Conservation (phyloP, 2,113 vertebrate species). For the Danio rerio region GRCz12tu NC_133189.1:8449001-8449500, state of each 20-base stretch:
- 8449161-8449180: no score
- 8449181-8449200: not conserved
- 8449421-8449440: conserved; percentile 29
- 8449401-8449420: conserved; percentile 8
- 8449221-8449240: not conserved
- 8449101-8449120: no score
- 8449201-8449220: not conserved
- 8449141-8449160: no score
- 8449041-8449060: no score
- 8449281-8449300: conserved; percentile 11
- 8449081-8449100: no score
- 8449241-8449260: no score
- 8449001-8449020: no score
- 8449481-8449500: conserved; percentile 29
- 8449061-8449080: no score
- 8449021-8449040: no score
- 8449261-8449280: not conserved
- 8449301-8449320: not conserved
- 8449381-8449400: not conserved
- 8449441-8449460: conserved; percentile 19
- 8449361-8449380: not conserved
- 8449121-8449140: no score
- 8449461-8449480: conserved; percentile 34
- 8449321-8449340: not conserved
- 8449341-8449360: not conserved